These are phyloP conservation scores for Myoxocephalus aenaeus DNA, from an alignment of 2,797 vertebrate genomes.

Conservation along the genomic window DNA sequence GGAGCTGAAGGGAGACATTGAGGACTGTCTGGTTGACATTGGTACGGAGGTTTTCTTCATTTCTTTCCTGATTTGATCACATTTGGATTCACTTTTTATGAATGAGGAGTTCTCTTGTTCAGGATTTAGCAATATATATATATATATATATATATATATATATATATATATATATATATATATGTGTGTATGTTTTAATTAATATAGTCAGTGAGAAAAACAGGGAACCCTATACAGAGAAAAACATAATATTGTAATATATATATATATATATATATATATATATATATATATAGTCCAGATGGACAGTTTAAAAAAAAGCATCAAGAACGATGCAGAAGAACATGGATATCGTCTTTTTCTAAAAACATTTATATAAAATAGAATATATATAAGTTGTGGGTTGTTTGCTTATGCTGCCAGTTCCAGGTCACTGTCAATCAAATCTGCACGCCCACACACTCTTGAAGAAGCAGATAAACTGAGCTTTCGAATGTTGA, in stretches of 20 bases:
- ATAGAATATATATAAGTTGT: not conserved
- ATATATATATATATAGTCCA: no score
- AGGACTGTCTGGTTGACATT: conserved; percentile 82
- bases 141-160: no score
- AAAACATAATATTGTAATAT: no score
- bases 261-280: no score
- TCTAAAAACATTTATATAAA: not conserved
- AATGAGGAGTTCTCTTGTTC: not conserved
- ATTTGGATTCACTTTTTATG: not conserved
- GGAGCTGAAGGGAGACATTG: conserved; percentile 82
- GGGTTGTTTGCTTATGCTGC: not conserved
- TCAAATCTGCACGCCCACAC: not conserved
- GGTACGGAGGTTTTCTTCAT: conserved; percentile 67
- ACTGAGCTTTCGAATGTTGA: not conserved
- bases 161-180: no score
- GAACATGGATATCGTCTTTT: no score
- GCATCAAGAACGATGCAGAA: no score
- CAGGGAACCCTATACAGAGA: no score
- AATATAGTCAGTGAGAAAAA: no score
- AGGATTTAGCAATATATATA: not conserved
- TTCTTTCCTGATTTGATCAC: not conserved
- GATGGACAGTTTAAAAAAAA: no score
- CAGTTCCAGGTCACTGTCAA: not conserved
- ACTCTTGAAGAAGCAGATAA: not conserved
- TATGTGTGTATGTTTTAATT: no score